These are phyloP conservation scores for Lipophrys pholis DNA, from an alignment of 2,113 vertebrate species.

Conservation along the genomic window DNA sequence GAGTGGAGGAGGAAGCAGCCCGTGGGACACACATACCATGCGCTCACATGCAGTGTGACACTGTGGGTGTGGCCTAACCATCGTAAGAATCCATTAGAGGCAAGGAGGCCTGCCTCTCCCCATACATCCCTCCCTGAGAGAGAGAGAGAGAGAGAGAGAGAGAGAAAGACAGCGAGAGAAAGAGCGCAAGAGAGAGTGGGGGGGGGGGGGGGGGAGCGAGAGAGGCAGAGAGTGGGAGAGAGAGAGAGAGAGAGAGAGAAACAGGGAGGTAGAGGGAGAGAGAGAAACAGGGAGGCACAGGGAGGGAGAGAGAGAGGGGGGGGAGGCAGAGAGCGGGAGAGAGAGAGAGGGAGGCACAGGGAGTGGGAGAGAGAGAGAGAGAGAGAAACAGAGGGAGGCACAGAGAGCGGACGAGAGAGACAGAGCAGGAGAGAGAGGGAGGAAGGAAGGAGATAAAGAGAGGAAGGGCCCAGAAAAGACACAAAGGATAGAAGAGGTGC, in stretches of 20 bases:
- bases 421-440: not conserved
- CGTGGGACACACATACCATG: conserved; percentile 84
- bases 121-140: conserved; percentile 84
- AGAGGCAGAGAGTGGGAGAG: not conserved
- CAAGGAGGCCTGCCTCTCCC: conserved; percentile 81
- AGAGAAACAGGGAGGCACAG: conserved; percentile 4
- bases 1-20: conserved; percentile 57
- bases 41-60: conserved; percentile 85
- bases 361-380: conserved; percentile 23
- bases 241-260: not conserved
- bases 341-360: conserved; percentile 2
- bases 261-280: not conserved
- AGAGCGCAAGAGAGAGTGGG: conserved; percentile 28
- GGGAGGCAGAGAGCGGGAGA: too few species aligned
- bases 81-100: conserved; percentile 86
- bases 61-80: conserved; percentile 84
- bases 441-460: not conserved
- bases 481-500: not conserved
- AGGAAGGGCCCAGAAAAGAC: not conserved
- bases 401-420: not conserved
- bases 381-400: conserved; percentile 19
- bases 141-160: conserved; percentile 32
- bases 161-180: conserved; percentile 3
- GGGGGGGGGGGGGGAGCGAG: too few species aligned
- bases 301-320: conserved; percentile 59